Conservation (phyloP, 37 sponge, comb jelly and placozoan genomes). For the Petrosia ficiformis region DNA sequence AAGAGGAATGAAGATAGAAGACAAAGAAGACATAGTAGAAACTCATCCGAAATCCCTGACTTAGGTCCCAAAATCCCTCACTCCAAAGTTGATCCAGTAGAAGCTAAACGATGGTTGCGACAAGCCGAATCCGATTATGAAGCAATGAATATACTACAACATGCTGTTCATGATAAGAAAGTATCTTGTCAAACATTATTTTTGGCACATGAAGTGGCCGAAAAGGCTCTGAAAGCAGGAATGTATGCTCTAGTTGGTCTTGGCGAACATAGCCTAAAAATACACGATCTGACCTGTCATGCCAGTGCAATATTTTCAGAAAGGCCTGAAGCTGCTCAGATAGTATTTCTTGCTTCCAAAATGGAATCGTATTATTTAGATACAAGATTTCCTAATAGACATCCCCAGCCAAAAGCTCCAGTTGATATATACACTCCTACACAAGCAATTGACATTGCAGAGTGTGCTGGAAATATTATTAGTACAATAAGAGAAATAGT, state of each 20-base stretch:
- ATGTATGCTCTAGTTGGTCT: slow-evolving; percentile 25
- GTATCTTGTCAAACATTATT: slow-evolving; percentile 43
- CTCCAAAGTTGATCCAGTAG: not conserved
- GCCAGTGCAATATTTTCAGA: not conserved
- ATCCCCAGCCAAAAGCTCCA: not conserved
- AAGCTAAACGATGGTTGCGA: not conserved
- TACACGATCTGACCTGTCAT: not conserved
- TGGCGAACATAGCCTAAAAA: not conserved
- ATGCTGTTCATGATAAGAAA: not conserved
- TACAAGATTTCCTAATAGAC: not conserved
- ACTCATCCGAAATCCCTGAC: not conserved
- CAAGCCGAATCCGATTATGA: slow-evolving; percentile 12
- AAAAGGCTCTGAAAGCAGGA: slow-evolving; percentile 61
- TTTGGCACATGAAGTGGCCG: slow-evolving; percentile 61
- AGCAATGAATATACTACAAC: not conserved
- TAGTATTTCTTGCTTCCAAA: not conserved
- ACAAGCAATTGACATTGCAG: not conserved
- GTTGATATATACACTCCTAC: not conserved
- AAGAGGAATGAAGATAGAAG: not conserved
- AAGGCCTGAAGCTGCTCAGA: not conserved
- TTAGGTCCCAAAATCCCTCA: not conserved
- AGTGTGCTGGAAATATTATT: not conserved
- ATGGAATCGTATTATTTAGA: not conserved
- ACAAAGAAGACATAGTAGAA: not conserved
- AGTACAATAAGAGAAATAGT: not conserved